phyloP scores from a whole-genome alignment of 2,888 invertebrate species.

The Epistrophella euchroma region DNA sequence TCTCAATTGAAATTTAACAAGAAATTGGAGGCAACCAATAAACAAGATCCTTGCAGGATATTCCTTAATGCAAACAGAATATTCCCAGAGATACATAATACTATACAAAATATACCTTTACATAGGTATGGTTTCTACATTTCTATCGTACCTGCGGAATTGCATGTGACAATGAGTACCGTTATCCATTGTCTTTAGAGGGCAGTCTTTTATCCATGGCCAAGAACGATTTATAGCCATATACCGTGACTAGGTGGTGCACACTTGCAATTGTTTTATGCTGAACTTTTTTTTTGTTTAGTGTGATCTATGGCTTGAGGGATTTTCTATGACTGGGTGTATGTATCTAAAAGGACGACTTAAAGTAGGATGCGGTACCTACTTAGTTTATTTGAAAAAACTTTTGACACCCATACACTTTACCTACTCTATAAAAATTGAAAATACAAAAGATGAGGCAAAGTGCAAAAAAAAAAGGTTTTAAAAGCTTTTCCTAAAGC shows the following conservation, averaged over 20 bases:
- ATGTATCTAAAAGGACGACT: conserved; percentile 31
- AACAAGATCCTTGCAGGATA: conserved; percentile 46
- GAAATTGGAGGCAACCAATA: conserved; percentile 58
- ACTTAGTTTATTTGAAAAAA: conserved; percentile 1
- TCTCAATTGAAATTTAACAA: conserved; percentile 51
- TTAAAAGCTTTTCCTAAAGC: background rate
- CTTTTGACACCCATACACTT: background rate
- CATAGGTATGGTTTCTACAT: conserved; percentile 5
- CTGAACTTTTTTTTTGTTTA: conserved; percentile 12
- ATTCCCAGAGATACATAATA: background rate
- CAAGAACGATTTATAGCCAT: conserved; percentile 72
- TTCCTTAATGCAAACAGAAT: conserved; percentile 27
- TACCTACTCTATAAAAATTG: background rate
- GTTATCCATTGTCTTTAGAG: conserved; percentile 65
- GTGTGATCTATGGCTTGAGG: conserved; percentile 65
- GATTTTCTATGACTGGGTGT: conserved; percentile 56
- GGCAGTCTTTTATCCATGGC: conserved; percentile 67
- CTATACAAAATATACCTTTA: background rate
- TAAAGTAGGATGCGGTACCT: background rate
- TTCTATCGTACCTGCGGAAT: conserved; percentile 47
- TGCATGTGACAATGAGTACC: conserved; percentile 70
- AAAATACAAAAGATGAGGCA: conserved; percentile 3
- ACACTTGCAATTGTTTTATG: conserved; percentile 73
- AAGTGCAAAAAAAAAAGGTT: background rate
- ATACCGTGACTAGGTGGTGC: conserved; percentile 71